Conservation (phyloP, 2,113 vertebrate genomes). For the Rutilus rutilus region DNA sequence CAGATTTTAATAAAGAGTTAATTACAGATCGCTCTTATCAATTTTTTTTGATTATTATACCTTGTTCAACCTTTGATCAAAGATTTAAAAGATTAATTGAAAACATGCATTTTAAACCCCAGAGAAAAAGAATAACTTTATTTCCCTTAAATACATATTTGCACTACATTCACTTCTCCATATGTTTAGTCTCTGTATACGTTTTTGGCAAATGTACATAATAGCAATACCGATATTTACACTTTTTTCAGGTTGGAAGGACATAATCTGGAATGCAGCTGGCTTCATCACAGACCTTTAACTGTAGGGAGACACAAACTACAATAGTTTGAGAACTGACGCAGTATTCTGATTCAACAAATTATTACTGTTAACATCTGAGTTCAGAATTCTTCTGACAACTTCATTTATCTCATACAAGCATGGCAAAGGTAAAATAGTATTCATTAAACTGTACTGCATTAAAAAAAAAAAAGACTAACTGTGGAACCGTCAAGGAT, state of each 20-base stretch:
- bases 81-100: not conserved
- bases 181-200: conserved; percentile 13
- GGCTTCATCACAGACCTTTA: conserved; percentile 13
- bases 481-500: not conserved
- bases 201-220: conserved; percentile 71
- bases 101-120: conserved; percentile 56
- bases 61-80: not conserved
- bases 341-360: not conserved
- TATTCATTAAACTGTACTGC: not conserved
- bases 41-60: not conserved
- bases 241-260: conserved; percentile 52
- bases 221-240: conserved; percentile 69
- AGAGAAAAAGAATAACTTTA: conserved; percentile 73
- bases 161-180: conserved; percentile 65
- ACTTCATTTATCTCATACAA: not conserved
- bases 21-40: not conserved
- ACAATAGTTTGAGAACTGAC: not conserved
- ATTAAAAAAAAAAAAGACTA: not conserved
- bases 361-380: not conserved
- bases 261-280: conserved; percentile 19
- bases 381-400: not conserved
- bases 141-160: conserved; percentile 73
- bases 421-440: conserved; percentile 7
- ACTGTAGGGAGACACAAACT: not conserved
- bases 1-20: conserved; percentile 66